These are phyloP conservation scores for Holcopasites calliopsidis DNA, from an alignment of 1,140 invertebrate genomes.

Conservation along the genomic window DNA sequence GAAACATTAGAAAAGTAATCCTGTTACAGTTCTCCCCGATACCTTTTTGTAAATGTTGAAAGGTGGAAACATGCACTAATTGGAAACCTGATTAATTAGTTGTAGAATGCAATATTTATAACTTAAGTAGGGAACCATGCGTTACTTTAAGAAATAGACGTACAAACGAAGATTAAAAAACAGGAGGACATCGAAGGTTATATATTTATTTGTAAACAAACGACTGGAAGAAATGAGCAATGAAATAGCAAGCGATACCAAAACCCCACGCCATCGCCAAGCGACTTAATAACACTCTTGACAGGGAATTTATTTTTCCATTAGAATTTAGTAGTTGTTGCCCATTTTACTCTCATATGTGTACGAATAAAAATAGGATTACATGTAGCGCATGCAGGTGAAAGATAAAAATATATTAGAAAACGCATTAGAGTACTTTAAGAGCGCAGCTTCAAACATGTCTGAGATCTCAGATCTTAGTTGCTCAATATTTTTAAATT, in stretches of 20 bases:
- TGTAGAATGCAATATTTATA: too few relatives aligned
- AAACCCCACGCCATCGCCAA: neutral
- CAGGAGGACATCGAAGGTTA: neutral
- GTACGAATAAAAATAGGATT: neutral
- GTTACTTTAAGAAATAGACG: neutral
- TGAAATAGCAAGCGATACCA: too few relatives aligned
- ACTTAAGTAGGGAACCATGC: neutral
- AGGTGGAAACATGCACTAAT: too few relatives aligned
- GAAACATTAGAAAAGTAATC: constrained; percentile 71
- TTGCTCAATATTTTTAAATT: constrained; percentile 55
- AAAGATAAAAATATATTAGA: neutral
- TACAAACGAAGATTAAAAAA: neutral
- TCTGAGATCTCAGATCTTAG: neutral
- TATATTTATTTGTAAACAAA: neutral
- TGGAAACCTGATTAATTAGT: too few relatives aligned
- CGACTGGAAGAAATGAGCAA: too few relatives aligned
- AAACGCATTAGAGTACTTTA: neutral
- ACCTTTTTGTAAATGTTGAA: too few relatives aligned
- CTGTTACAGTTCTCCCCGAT: neutral
- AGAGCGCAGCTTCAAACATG: neutral
- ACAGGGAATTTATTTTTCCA: neutral
- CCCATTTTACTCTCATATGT: too few relatives aligned
- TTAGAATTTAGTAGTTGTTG: too few relatives aligned
- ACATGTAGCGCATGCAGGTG: neutral
- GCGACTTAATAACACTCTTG: neutral